Evolutionary conservation across 2,888 invertebrate genomes (phyloP), one percentile per base, ranked within the genome.

Genomic region (Hydrotaea cyrtoneurina): DNA sequence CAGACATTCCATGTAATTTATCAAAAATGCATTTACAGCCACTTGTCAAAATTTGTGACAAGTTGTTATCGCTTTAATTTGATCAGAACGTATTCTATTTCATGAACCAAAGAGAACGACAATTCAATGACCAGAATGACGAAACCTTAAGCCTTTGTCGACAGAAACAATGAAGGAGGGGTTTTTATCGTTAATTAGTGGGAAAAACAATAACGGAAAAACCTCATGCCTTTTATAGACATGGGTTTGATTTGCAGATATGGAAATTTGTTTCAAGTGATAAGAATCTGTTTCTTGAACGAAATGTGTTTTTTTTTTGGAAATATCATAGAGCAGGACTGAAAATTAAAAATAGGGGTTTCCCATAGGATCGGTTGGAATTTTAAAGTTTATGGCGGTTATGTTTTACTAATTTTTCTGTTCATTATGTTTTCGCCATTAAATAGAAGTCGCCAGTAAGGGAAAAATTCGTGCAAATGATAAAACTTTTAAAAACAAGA

Each of bases 21-120:
- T 50, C 39, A 72, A 36, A 50, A 31, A 0, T 36, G 13, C 19
- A 15, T 64, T 19, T 53, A 82, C 82, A 85, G 73, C 66, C 83
- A 83, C 85, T 80, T 86, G 86, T 86, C 86, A 86, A 72, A 86
- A 86, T 69, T 85, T 86, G 77, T 86, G 86, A 86, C 86, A 86
- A 86, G 86, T 86, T 75, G 78, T 83, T 86, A 77, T 80, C 59
- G 59, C 59, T 59, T 23, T 26, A 13, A 23, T 26, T 10, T 15
- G 59, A 59, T 59, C 59, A 15, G 23, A 5, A 2, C 13, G 23
- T 59, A 23, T 59, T 59, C 26, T 23, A 2, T 15, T 23, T 26
- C 59, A 21, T 13, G 4, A 21, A 17, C 2, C 31, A 19, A 17
- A 55, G 55, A 3, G 21, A 55, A 4, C 23, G 59, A 59, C 59